These are phyloP conservation scores for Aphelocoma californica DNA, from an alignment of 2,797 vertebrate species.

Conservation along the genomic window DNA sequence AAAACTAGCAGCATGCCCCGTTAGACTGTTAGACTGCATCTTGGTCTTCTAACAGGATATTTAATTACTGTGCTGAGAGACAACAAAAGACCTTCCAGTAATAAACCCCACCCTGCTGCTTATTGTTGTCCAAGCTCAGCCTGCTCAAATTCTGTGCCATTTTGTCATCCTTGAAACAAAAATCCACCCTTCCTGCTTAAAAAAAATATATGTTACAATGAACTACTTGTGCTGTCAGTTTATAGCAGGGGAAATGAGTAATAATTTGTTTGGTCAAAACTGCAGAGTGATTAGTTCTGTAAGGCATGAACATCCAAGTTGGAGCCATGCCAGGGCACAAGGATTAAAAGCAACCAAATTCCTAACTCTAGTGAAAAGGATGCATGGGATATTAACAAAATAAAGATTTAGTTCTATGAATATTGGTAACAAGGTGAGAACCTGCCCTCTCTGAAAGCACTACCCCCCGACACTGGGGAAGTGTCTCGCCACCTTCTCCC, in stretches of 20 bases:
- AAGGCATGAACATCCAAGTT: not conserved
- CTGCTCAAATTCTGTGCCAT: not conserved
- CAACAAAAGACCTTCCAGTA: not conserved
- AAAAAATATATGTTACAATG: not conserved
- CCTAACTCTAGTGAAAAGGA: not conserved
- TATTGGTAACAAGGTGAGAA: not conserved
- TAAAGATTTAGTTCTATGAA: not conserved
- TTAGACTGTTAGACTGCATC: not conserved
- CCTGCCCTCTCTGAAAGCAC: not conserved
- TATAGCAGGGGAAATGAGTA: constrained; percentile 25
- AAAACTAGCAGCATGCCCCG: not conserved
- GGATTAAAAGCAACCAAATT: not conserved
- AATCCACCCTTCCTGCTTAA: not conserved
- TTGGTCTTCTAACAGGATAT: not conserved
- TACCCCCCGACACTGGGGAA: not conserved
- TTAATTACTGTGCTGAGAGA: not conserved
- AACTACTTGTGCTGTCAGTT: not conserved
- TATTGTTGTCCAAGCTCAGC: not conserved
- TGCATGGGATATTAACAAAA: not conserved
- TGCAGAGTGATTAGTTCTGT: not conserved
- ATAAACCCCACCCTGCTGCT: not conserved
- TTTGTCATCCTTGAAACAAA: not conserved
- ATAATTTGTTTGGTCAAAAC: not conserved
- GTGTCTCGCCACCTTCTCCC: not conserved
- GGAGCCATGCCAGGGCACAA: not conserved